A percentile compares a stretch with the other conserved stretches of the same genome.
phyloP scores from a whole-genome alignment of 1,140 invertebrate genomes.

The Homarus americanus region DNA sequence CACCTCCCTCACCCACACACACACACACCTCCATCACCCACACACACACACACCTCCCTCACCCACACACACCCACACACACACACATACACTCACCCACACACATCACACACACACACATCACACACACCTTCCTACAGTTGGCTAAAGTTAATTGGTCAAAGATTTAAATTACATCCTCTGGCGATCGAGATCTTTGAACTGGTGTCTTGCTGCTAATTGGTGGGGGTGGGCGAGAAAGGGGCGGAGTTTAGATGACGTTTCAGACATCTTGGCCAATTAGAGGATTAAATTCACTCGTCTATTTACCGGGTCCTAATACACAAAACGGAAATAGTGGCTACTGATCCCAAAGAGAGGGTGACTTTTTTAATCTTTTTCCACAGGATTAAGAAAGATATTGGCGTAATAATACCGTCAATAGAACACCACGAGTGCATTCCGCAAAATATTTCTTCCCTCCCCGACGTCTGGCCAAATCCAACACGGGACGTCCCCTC shows the following conservation, averaged over 20 bases:
- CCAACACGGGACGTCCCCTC: too few species aligned
- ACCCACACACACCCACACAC: too few species aligned
- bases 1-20: too few species aligned
- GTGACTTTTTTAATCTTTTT: background rate
- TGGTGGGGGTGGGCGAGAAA: slow-evolving; percentile 29
- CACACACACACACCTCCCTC: too few species aligned
- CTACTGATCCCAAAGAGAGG: background rate
- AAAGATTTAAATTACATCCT: slow-evolving; percentile 41
- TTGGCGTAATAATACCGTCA: too few species aligned
- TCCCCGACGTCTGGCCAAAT: too few species aligned
- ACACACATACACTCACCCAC: too few species aligned
- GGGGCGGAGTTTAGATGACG: slow-evolving; percentile 2
- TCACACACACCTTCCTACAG: too few species aligned
- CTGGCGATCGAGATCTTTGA: slow-evolving; percentile 30
- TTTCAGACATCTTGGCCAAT: slow-evolving; percentile 20
- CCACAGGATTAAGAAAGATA: background rate
- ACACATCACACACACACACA: too few species aligned
- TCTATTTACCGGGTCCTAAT: background rate
- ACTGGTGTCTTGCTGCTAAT: slow-evolving; percentile 33
- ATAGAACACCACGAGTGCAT: too few species aligned
- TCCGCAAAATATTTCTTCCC: too few species aligned
- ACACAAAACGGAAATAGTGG: background rate
- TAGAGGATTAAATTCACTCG: slow-evolving; percentile 8
- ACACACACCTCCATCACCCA: too few species aligned
- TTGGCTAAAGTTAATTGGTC: slow-evolving; percentile 25